A percentile compares a stretch with the other conserved stretches of the same genome.
Conservation (phyloP, 2,888 invertebrate genomes). For the Stegana nigrithorax region DNA sequence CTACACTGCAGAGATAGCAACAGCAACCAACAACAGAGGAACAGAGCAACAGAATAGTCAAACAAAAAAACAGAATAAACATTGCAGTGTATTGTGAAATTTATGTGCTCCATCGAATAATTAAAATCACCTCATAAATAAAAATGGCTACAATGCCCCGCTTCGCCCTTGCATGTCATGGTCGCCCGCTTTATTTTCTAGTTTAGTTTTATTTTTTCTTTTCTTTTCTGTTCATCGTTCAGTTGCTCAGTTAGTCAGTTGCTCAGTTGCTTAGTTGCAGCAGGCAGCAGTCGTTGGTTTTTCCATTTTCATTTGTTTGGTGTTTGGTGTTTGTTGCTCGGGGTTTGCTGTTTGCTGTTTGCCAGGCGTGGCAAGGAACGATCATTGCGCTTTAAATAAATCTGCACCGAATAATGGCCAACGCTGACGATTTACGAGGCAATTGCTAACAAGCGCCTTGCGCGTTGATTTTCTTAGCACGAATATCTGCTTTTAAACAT, state of each 20-base stretch:
- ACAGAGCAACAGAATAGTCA: conserved; percentile 10
- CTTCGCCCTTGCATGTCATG: too few relatives aligned
- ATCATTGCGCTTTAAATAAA: too few relatives aligned
- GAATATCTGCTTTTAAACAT: too few relatives aligned
- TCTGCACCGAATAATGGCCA: neutral
- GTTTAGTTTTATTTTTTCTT: neutral
- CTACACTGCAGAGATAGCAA: neutral
- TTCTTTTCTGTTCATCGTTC: neutral
- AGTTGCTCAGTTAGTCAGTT: neutral
- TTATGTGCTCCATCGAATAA: conserved; percentile 48
- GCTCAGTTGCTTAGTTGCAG: too few relatives aligned
- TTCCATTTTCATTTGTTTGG: neutral
- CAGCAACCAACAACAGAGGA: conserved; percentile 11
- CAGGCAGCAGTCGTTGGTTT: too few relatives aligned
- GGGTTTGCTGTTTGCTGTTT: too few relatives aligned
- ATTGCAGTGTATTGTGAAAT: conserved; percentile 31
- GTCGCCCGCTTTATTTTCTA: conserved; percentile 1
- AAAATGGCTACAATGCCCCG: too few relatives aligned
- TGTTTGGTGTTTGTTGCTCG: too few relatives aligned
- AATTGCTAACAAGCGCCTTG: too few relatives aligned
- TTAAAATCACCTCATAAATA: conserved; percentile 58
- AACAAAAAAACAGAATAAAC: conserved; percentile 4
- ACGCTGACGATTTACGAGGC: neutral
- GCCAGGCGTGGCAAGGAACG: too few relatives aligned
- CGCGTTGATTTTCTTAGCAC: too few relatives aligned